Conservation (phyloP, 2,888 invertebrate genomes). For the Dynastes maya region DNA sequence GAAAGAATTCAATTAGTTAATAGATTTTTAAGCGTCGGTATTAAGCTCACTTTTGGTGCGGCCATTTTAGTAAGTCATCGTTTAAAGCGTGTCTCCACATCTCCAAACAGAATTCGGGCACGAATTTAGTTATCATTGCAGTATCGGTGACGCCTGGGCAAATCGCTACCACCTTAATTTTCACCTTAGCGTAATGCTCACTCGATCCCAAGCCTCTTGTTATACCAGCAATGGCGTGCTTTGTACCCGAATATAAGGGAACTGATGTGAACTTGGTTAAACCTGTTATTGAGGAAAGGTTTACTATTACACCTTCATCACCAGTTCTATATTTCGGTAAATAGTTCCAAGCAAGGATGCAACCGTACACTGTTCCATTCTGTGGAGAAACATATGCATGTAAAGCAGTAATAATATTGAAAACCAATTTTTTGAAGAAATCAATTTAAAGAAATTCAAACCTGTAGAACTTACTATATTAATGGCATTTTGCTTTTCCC, state of each 20-base stretch:
- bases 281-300: conserved; percentile 70
- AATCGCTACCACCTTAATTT: conserved; percentile 67
- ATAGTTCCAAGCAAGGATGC: conserved; percentile 68
- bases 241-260: conserved; percentile 68
- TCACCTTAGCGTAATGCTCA: conserved; percentile 64
- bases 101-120: neutral
- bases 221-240: conserved; percentile 66
- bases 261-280: conserved; percentile 61
- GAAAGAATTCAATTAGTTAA: neutral
- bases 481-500: conserved; percentile 78
- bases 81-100: neutral
- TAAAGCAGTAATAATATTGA: neutral
- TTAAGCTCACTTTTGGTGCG: conserved; percentile 48
- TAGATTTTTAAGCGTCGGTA: neutral
- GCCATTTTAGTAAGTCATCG: conserved; percentile 30
- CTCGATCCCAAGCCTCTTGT: conserved; percentile 61
- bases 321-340: conserved; percentile 71
- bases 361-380: conserved; percentile 69
- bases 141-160: conserved; percentile 69
- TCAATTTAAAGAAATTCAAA: too few species aligned
- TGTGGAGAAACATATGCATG: conserved; percentile 57
- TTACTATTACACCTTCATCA: conserved; percentile 70
- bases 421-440: too few species aligned
- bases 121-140: conserved; percentile 58
- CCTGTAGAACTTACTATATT: conserved; percentile 58